These are phyloP conservation scores for Pterocles burchelli DNA, from an alignment of 2,113 vertebrate species.

Conservation along the genomic window DNA sequence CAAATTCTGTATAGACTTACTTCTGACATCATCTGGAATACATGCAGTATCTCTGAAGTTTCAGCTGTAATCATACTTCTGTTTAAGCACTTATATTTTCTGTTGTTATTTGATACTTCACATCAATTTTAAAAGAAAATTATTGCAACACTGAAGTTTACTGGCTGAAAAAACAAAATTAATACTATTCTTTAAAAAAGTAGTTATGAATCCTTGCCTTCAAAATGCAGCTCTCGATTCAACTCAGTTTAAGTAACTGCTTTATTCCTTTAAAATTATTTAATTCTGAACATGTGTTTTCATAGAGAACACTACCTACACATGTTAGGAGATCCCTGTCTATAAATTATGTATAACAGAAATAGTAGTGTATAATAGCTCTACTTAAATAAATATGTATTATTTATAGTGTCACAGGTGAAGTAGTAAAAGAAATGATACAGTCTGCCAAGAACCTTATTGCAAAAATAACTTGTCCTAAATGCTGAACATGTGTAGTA, in stretches of 20 bases:
- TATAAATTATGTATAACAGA: constrained; percentile 76
- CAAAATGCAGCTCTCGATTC: neutral
- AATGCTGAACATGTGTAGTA: constrained; percentile 48
- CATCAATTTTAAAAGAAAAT: neutral
- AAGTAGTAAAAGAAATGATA: constrained; percentile 69
- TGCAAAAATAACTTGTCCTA: constrained; percentile 67
- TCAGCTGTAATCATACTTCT: neutral
- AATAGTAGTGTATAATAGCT: constrained; percentile 58
- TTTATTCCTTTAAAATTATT: neutral
- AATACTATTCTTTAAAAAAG: neutral
- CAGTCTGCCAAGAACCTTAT: constrained; percentile 66
- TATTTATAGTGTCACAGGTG: constrained; percentile 79
- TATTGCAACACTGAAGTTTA: neutral
- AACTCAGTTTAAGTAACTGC: neutral
- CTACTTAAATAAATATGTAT: constrained; percentile 76
- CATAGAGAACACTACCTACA: constrained; percentile 45
- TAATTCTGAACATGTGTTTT: constrained; percentile 41
- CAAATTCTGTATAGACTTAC: neutral
- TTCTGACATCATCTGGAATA: neutral
- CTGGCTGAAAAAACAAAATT: neutral
- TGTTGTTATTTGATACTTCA: neutral
- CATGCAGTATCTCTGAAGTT: neutral
- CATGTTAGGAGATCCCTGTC: constrained; percentile 58
- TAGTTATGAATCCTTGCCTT: neutral
- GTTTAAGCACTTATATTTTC: neutral